Evolutionary conservation across 2,113 vertebrate species (phyloP).

Genomic region (Callospermophilus lateralis): DNA sequence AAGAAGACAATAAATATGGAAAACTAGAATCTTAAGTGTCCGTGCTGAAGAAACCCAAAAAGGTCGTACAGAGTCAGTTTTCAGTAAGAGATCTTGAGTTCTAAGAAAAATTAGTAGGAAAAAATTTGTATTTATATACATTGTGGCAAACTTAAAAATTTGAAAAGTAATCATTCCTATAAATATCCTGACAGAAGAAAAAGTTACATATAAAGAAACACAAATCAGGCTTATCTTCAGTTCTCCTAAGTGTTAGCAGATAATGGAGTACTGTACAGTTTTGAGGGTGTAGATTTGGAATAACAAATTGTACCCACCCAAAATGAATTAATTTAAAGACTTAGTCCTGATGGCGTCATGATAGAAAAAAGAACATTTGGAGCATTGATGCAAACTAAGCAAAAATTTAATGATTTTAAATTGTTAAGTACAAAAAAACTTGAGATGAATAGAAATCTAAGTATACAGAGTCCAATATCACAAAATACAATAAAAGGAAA

Average conservation of each 20-base stretch:
- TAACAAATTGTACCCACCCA: not conserved
- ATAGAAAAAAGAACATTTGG: constrained; percentile 40
- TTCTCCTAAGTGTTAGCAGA: constrained; percentile 8
- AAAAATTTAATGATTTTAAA: constrained; percentile 54
- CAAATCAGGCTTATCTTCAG: constrained; percentile 12
- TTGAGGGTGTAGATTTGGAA: not conserved
- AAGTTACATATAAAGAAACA: not conserved
- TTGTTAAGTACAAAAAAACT: constrained; percentile 51
- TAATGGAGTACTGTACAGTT: constrained; percentile 22
- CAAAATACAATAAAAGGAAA: constrained; percentile 34
- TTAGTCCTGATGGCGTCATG: not conserved
- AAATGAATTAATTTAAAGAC: constrained; percentile 21
- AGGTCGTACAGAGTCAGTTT: constrained; percentile 19
- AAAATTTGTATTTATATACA: not conserved
- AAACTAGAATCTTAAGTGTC: not conserved
- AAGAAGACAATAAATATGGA: not conserved
- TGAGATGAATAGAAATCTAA: constrained; percentile 44
- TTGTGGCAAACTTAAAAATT: constrained; percentile 46
- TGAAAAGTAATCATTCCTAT: not conserved
- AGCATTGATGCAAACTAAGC: constrained; percentile 49
- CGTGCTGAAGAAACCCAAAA: not conserved
- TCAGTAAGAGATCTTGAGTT: not conserved
- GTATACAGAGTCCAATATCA: not conserved
- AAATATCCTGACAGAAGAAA: constrained; percentile 36
- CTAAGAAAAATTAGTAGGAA: constrained; percentile 20